Evolutionary conservation across 2,113 vertebrate genomes (phyloP), one percentile per base, ranked within the genome.

Genomic region (Hippocampus barbouri): DNA sequence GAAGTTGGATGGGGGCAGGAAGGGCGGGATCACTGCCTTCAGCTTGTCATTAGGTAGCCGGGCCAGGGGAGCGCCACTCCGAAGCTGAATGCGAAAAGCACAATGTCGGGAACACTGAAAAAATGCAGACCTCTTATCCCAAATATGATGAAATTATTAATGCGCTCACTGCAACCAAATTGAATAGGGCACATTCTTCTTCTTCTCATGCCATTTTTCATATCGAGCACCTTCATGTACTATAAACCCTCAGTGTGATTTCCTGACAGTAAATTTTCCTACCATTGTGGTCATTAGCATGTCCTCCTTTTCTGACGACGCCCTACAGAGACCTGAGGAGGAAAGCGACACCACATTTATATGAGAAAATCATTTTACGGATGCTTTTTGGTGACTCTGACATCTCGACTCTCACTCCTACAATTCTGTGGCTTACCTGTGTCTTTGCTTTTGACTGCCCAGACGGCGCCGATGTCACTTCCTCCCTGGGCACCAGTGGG

Each of bases 21-120:
- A 99, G 23, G 97, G 97, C 0, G 97, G 97, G 76, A 98, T 99
- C 72, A 98, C 96, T 0, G 97, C 97, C 89, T 98, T 98, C 70
- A 99, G 92, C 76, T 98, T 96, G 89, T 99, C 96, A 0, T 91
- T 98, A 21, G 97, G 97, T 68, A 98, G 92, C 25, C 95, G 93
- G 27, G 97, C 96, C 79, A 94, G 93, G 0, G 97, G 97, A 0
- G 97, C 96, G 15, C 95, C 95, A 0, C 93, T 96, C 80, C 96
- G 81, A 10, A 91, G 76, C 74, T 83, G 53, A 11, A 69, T 65
- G 23, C 49, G 3, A 16, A 69, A 71, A 54, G 60, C 1, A 15
- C 12, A 3, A 16, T 3, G 8, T 54, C 21, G 5, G 8, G n/a
- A 60, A 16, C 15, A 59, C 30, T 21, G 61, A 63, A 18, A 63